Base-by-base conservation (phyloP, 1,140 invertebrate genomes). In the Drosophila malerkotliana region DNA sequence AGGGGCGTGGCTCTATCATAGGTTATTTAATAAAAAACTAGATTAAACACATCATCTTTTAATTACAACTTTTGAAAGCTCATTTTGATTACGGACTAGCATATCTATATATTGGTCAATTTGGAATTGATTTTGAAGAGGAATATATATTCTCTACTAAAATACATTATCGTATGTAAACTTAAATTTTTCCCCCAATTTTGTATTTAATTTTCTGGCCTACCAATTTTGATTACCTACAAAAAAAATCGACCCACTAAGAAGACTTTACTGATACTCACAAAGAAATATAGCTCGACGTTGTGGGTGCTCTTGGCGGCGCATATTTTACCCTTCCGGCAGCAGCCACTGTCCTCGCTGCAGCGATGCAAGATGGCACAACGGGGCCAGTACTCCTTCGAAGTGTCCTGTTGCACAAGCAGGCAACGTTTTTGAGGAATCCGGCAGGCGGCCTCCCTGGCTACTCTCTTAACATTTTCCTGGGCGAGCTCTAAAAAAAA, bases 321-420 rank as follows among this genome's bases (percentile, higher is more conserved):
- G 85, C 96, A 97, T 21, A 94, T 94, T 48, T 94, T 4, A 92
- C 88, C 61, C 94, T 93, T 92, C 18, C 53, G 62, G 82, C 96
- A 97, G 89, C 96, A 97, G 59, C 96, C 96, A 8, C 95, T 95
- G 87, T 96, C 95, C 77, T 96, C 95, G n/a, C 94, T 94, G 80
- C 96, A 97, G 62, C 94, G 93, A 84, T 96, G 94, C 41, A 97
- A 84, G 15, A 96, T 93, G 4, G 95, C 96, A 87, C 96, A 96
- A 62, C 95, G 94, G 21, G 96, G 96, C 55, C 93, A 92, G 92
- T 96, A 97, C 21, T 92, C 93, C 78, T 94, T 96, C n/a, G 94
- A 93, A 0, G 94, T 92, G 83, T 94, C 93, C 18, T 51, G 94
- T 92, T 77, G 94, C 92, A 62, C 95, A 93, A 58, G 93, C 92